Evolutionary conservation across 2,113 vertebrate species (phyloP), one percentile per base, ranked within the genome.

Genomic region (Zapus hudsonius): DNA sequence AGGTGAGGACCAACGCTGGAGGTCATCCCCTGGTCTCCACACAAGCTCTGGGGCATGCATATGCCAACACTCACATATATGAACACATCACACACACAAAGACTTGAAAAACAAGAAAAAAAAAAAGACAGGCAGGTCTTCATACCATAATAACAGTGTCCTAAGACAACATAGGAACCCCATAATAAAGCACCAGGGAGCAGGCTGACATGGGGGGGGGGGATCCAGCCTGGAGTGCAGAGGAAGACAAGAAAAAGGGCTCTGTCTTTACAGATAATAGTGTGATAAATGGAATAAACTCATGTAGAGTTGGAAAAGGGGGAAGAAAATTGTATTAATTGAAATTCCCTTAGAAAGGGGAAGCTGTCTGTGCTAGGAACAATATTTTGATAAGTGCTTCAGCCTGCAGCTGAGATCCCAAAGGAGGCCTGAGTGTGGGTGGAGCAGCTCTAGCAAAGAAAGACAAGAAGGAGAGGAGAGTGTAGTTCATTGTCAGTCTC

Each of bases 361-460:
- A 94, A 89, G 76, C 92, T 97, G 96, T 95, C 94, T 96, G 83
- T 84, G 33, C 84, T 13, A 55, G 67, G 89, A 96, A 91, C 47
- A 96, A 92, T 96, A 95, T 97, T 97, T 94, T 97, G 95, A 93
- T 96, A 91, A 92, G 91, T 89, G 75, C 76, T 89, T 92, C 87
- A 89, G 89, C 84, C 76, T 94, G 75, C 73, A 93, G 80, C 91
- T 89, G 91, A 96, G 95, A 93, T 96, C 89, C 81, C 87, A 70
- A 67, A 63, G 86, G 88, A 93, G 84, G 83, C 57, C 52, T 72
- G 55, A 79, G 40, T 90, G 89, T 96, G 87, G 94, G 96, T 74
- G 91, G 91, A 87, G 82, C 10, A 89, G 91, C 70, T 93, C 89
- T 93, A 36, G n/a, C 36, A 0, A 76, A 47, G 27, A 6, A 4